Evolutionary conservation across 2,797 vertebrate species (phyloP).

Genomic region (Clamator glandarius): DNA sequence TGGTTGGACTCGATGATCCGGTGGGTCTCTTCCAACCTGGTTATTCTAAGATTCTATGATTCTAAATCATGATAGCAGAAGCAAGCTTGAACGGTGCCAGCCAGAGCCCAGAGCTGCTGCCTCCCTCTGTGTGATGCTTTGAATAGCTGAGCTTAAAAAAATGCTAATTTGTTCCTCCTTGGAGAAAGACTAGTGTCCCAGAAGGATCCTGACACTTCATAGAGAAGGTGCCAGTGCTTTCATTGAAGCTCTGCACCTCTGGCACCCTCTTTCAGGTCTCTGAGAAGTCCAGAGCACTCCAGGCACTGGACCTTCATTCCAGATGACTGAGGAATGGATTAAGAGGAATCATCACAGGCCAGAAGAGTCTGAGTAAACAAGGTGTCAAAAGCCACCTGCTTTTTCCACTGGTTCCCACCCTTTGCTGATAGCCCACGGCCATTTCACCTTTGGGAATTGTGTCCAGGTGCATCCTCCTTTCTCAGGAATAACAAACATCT

Average conservation of each 20-base stretch:
- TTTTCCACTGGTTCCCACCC: not conserved
- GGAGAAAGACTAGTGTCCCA: not conserved
- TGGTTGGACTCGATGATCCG: too few species aligned
- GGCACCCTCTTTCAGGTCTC: not conserved
- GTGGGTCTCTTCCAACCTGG: too few species aligned
- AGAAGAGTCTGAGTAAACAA: not conserved
- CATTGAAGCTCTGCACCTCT: not conserved
- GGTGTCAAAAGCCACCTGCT: not conserved
- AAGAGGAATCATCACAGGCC: not conserved
- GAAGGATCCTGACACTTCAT: not conserved
- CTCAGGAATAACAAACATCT: slow-evolving; percentile 16
- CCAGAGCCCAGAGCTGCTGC: not conserved
- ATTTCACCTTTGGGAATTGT: not conserved
- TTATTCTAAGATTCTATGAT: too few species aligned
- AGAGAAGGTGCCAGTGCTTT: not conserved
- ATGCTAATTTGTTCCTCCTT: fast-evolving
- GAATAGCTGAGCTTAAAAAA: not conserved
- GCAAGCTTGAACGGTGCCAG: not conserved
- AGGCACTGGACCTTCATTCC: not conserved
- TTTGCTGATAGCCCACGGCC: not conserved
- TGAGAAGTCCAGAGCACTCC: not conserved
- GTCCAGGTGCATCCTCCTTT: not conserved
- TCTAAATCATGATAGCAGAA: not conserved
- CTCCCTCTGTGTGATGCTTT: not conserved
- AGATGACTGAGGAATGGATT: not conserved